Conservation (phyloP, 2,888 invertebrate species). For the Drosophila melanosoma region DNA sequence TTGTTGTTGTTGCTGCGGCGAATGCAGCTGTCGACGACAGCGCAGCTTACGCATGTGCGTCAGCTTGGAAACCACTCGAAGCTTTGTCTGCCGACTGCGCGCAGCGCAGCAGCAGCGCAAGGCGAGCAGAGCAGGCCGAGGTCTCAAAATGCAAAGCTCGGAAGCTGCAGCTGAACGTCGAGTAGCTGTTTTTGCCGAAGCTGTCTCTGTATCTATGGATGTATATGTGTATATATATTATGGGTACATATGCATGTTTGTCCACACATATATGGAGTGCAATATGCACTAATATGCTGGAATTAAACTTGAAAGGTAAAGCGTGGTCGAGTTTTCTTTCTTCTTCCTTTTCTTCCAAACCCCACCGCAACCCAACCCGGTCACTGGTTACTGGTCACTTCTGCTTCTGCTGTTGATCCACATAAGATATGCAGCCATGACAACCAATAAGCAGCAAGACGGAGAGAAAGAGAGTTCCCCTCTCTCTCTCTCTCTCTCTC, state of each 20-base stretch:
- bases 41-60: slow-evolving; percentile 67
- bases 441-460: slow-evolving; percentile 11
- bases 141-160: slow-evolving; percentile 31
- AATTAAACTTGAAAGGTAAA: slow-evolving; percentile 45
- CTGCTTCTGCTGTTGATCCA: not conserved
- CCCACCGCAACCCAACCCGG: not conserved
- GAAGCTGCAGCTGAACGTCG: slow-evolving; percentile 44
- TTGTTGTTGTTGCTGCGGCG: slow-evolving; percentile 12
- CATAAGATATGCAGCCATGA: slow-evolving; percentile 20
- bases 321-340: slow-evolving; percentile 27
- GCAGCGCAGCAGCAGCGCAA: slow-evolving; percentile 12
- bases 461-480: not conserved
- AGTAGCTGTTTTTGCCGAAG: slow-evolving; percentile 41
- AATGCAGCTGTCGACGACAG: slow-evolving; percentile 51
- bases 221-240: not conserved
- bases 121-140: slow-evolving; percentile 17
- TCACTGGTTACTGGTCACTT: slow-evolving; percentile 2
- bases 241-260: not conserved
- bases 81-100: slow-evolving; percentile 35
- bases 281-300: slow-evolving; percentile 48
- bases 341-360: not conserved
- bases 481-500: not conserved
- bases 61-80: slow-evolving; percentile 50
- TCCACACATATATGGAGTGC: slow-evolving; percentile 22
- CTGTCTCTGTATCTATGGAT: slow-evolving; percentile 15